A percentile compares a stretch with the other conserved stretches of the same genome.
Evolutionary conservation across 2,888 invertebrate species (phyloP).

Genomic region (Leucozona laternaria): DNA sequence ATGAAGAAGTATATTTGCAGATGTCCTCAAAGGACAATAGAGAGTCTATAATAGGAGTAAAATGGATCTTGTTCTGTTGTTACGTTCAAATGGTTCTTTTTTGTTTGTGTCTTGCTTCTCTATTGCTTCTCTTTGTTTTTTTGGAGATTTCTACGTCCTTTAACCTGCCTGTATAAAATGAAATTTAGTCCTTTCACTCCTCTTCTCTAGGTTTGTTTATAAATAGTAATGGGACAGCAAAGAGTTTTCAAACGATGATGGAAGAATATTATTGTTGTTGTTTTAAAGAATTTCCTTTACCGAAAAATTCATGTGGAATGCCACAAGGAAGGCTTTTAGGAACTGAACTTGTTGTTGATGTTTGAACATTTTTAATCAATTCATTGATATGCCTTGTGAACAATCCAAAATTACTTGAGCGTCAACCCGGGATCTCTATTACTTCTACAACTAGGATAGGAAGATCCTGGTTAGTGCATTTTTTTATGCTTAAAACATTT

Average conservation of each 20-base stretch:
- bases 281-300: neutral
- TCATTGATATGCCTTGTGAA: too few species aligned
- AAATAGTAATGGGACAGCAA: neutral
- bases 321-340: neutral
- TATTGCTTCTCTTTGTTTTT: constrained; percentile 31
- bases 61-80: constrained; percentile 47
- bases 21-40: constrained; percentile 69
- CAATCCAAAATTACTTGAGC: too few species aligned
- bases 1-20: constrained; percentile 67
- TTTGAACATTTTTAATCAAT: too few species aligned
- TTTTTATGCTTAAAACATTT: too few species aligned
- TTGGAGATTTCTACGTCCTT: constrained; percentile 27
- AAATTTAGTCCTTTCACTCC: constrained; percentile 34
- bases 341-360: neutral
- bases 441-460: too few species aligned
- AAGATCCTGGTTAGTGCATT: too few species aligned
- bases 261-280: neutral
- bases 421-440: too few species aligned
- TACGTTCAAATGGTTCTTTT: constrained; percentile 32
- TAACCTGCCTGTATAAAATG: neutral
- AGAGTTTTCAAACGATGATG: neutral
- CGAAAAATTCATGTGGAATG: constrained; percentile 7
- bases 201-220: neutral
- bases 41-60: constrained; percentile 8
- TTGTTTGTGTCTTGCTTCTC: neutral